Base-by-base conservation (phyloP, 2,113 vertebrate genomes). In the Bagarius yarrelli region DNA sequence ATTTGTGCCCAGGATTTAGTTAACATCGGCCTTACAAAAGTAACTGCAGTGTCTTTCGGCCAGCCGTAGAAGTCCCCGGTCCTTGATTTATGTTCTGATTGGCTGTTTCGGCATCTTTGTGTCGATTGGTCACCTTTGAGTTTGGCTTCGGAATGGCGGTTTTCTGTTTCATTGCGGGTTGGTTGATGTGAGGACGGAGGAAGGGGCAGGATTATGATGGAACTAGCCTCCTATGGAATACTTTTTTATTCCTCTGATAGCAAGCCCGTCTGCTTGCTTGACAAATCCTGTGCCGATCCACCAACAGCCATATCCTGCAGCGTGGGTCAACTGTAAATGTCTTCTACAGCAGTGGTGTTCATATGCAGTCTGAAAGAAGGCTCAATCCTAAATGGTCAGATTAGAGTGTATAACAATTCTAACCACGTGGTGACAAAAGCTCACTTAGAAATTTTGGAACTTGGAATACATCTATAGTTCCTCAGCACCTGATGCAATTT, bases 101-200 rank as follows among this genome's bases (percentile, higher is more conserved):
- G 81, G 87, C 76, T 76, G 59, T 40, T 36, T 21, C 12, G 52
- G 55, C 19, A 67, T 36, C 59, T 23, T 9, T 52, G 32, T 9
- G 50, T 76, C 79, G 82, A 83, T 84, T 86, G 82, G 86, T 34
- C 40, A 61, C 30, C 67, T 25, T 23, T 47, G 64, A 78, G n/a
- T 80, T 76, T 81, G 79, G 77, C 40, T 71, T 78, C 72, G 61
- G 70, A 84, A 69, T 70, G 77, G 76, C 81, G 32, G 75, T 81
- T 90, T 89, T 84, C 89, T 88, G 86, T 84, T 79, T 75, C 72
- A 81, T 76, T 40, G 60, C 52, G 55, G 40, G 71, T 66, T 47
- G 76, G 25, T 78, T 64, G 44, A 36, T 32, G 47, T 25, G 36
- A 44, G 59, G 72, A 44, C 6, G 4, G 59, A 14, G 44, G 30